Base-by-base conservation (phyloP, 2,888 invertebrate species). In the Lottia gigantea region DNA sequence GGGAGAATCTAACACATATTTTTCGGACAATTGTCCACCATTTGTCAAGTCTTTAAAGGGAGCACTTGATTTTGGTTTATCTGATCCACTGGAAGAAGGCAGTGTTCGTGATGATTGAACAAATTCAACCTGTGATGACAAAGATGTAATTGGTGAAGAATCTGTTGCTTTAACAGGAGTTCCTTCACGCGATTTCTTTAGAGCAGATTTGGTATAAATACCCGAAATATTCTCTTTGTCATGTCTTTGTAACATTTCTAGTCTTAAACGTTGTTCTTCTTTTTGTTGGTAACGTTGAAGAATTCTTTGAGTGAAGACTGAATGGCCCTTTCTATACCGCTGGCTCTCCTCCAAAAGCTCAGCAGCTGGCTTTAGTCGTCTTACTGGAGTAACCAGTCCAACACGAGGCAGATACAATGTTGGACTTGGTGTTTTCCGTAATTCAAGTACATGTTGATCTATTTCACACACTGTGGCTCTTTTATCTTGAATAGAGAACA, bases 341-440 rank as follows among this genome's bases (percentile, higher is more conserved):
- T 83, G 81, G 76, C 84, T 84, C 69, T 86, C 86, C 64, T 86
- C 78, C 71, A 86, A 77, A 47, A 87, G 81, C 71, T 87, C 87
- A 63, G 83, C 82, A 55, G 87, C 86, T 14, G 86, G 85, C 75
- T 85, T 85, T 47, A 87, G 81, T 65, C 82, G 74, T 47, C 80
- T 78, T 15, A 81, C 77, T 65, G 83, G 82, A 12, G 76, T 77
- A 55, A 81, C 78, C 7, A 79, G 71, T 26, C 79, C 79, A 11
- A 79, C 76, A 8, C 76, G 74, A 45, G 79, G 76, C 19, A 78
- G 71, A 64, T 75, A 72, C 55, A 78, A 62, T 2, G 77, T 77
- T 1, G 79, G 79, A 69, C 79, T 80, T 2, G 79, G 80, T 12
- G 78, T 75, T 65, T 77, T 76, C 26, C 77, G 71, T 62, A 75